Evolutionary conservation across 1,140 invertebrate species (phyloP), one percentile per base, ranked within the genome.

Genomic region (Goniozus legneri): DNA sequence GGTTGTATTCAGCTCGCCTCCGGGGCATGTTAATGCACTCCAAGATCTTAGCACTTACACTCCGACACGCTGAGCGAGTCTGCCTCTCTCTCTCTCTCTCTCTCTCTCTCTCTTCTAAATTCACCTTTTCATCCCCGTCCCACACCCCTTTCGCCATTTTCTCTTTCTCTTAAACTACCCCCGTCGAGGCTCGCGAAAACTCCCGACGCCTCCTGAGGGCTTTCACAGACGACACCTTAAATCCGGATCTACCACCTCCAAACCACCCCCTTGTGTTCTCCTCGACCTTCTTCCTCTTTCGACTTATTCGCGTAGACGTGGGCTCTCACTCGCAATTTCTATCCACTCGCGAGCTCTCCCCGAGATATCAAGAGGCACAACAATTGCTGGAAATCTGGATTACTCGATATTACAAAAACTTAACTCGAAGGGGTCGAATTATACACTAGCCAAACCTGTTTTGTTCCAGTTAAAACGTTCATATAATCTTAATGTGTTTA

Each of bases 31-130:
- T 76, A 76, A 76, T 76, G 73, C 71, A 76, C 73, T 76, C 67
- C 54, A 47, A 73, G 70, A 75, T 76, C 73, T 76, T 76, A 75
- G 73, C 72, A 76, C 72, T 76, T 76, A 76, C 73, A 76, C 73
- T 75, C 73, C 52, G 69, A 73, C 71, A 73, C 72, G 69, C 69
- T 57, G n/a, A n/a, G n/a, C 52, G 59, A 48, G 54, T 52, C 56
- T 55, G 40, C 50, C 54, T 54, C 38, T 41, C 56, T 44, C 47
- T 53, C 38, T 46, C 37, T 48, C 41, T 36, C 22, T 15, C 20
- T 48, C 45, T 15, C 20, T 50, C 34, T 24, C 20, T 40, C 35
- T 45, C 40, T 44, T 47, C 45, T 56, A 43, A n/a, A n/a, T n/a
- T n/a, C 48, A 44, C 55, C 45, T 54, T 51, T 53, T 59, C 52